Evolutionary conservation across 2,113 vertebrate genomes (phyloP).

Genomic region (Bambusicola thoracicus): DNA sequence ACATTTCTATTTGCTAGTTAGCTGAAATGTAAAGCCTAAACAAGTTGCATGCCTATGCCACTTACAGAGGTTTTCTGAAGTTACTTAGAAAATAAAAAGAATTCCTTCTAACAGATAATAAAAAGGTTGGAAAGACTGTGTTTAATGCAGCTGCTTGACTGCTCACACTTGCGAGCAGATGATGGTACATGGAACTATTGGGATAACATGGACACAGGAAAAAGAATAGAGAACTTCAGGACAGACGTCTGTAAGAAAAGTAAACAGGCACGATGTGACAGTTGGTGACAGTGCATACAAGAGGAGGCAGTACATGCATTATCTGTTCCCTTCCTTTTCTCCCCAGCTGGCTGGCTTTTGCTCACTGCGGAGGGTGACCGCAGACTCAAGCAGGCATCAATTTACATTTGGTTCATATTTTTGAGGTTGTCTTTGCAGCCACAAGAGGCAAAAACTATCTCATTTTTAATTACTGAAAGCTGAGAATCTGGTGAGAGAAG

Average conservation of each 20-base stretch:
- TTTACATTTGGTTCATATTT: conserved; percentile 53
- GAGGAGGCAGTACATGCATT: neutral
- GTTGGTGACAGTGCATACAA: neutral
- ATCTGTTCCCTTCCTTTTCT: neutral
- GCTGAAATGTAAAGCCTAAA: neutral
- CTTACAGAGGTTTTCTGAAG: neutral
- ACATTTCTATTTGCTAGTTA: neutral
- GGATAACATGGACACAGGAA: neutral
- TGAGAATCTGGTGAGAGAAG: neutral
- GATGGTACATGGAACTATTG: accelerated
- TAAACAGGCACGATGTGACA: neutral
- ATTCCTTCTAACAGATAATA: neutral
- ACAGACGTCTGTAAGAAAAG: neutral
- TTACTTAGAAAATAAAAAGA: neutral
- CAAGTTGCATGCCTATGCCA: neutral
- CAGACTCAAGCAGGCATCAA: conserved; percentile 5
- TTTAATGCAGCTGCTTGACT: neutral
- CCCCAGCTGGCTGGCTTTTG: neutral
- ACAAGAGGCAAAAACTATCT: neutral
- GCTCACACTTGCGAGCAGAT: neutral
- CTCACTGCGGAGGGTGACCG: neutral
- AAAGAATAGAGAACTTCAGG: neutral
- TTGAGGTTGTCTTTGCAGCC: conserved; percentile 37
- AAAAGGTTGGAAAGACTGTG: neutral
- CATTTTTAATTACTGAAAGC: conserved; percentile 15